phyloP scores from a whole-genome alignment of 2,113 vertebrate species.

The Crotalus horridus region DNA sequence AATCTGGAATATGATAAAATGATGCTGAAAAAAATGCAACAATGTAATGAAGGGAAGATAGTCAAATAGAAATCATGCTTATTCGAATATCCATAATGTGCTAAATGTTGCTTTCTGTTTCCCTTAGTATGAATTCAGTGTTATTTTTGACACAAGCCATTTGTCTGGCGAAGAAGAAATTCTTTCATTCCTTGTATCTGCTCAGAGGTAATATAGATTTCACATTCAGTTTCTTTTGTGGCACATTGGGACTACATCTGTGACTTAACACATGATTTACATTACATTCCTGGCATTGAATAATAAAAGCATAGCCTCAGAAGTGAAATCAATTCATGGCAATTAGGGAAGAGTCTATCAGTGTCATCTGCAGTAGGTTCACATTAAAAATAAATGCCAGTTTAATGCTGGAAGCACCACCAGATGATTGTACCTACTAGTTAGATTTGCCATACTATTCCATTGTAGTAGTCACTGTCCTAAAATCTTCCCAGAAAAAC shows the following conservation, averaged over 20 bases:
- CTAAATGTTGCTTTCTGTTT: constrained; percentile 45
- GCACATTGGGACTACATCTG: neutral
- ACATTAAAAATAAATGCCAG: neutral
- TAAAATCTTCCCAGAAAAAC: neutral
- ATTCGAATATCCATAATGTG: neutral
- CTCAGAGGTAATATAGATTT: constrained; percentile 80
- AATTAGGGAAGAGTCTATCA: neutral
- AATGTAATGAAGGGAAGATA: neutral
- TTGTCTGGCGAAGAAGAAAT: constrained; percentile 87
- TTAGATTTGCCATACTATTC: neutral
- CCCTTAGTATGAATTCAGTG: constrained; percentile 87
- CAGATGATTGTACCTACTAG: neutral
- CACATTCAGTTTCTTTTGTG: rapidly evolving
- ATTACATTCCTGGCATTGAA: neutral
- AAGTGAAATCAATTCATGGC: neutral
- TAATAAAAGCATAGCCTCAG: neutral
- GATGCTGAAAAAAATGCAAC: neutral
- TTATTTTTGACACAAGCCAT: constrained; percentile 94
- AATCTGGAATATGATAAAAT: neutral
- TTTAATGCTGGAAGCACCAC: neutral
- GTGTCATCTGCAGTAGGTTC: neutral
- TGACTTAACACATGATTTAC: neutral
- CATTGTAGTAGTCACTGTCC: neutral
- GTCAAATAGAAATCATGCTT: neutral
- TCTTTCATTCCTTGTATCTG: constrained; percentile 84